Evolutionary conservation across 2,113 vertebrate species (phyloP).

Genomic region (Syngnathus typhle): DNA sequence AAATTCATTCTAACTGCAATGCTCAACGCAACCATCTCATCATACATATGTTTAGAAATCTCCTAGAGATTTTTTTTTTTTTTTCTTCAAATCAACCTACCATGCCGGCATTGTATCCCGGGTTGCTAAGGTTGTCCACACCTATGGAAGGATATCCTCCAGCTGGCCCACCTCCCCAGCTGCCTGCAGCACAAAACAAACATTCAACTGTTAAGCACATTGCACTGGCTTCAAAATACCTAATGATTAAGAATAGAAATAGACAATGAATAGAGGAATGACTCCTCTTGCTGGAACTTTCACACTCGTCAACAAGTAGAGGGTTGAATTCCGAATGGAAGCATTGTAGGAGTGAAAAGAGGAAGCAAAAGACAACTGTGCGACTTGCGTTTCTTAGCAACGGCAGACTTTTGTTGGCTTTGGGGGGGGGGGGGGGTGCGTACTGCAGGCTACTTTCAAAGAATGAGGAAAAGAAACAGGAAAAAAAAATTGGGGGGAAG

Average conservation of each 20-base stretch:
- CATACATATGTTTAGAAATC: neutral
- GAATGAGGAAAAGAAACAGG: neutral
- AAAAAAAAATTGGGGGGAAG: neutral
- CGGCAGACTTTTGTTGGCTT: conserved; percentile 35
- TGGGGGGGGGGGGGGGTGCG: neutral
- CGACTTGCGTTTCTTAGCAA: conserved; percentile 33
- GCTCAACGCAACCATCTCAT: conserved; percentile 37
- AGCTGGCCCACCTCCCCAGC: conserved; percentile 63
- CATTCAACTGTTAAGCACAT: conserved; percentile 1
- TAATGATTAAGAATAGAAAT: neutral
- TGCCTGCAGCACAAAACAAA: conserved; percentile 48
- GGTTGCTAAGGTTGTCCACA: conserved; percentile 52
- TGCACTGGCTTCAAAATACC: neutral
- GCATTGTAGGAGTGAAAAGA: conserved; percentile 23
- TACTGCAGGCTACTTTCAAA: neutral
- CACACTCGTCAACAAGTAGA: conserved; percentile 14
- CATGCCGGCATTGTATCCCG: conserved; percentile 67
- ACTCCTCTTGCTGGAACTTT: conserved; percentile 10
- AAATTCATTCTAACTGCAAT: conserved; percentile 56
- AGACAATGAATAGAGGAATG: conserved; percentile 3
- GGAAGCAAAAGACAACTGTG: conserved; percentile 2
- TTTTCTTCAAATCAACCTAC: conserved; percentile 44
- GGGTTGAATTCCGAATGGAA: conserved; percentile 23
- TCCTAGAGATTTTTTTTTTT: conserved; percentile 2
- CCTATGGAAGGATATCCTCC: conserved; percentile 65